Percentiles rank a stretch among this genome's conserved stretches.
Evolutionary conservation across 2,113 vertebrate species (phyloP).

Genomic region (Nesoenas mayeri): DNA sequence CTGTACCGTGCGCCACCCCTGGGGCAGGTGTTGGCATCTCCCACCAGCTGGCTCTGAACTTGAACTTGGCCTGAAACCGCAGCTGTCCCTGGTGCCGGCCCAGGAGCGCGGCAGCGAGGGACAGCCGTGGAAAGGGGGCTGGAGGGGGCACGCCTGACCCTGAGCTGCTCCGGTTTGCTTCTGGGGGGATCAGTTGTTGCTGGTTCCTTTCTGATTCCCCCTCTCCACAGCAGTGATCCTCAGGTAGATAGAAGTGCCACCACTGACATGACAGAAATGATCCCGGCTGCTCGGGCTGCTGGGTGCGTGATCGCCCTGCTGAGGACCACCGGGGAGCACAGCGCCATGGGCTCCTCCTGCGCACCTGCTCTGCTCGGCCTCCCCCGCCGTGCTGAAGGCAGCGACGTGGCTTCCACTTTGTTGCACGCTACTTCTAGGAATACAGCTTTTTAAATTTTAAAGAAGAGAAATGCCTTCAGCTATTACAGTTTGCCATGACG

Average conservation of each 20-base stretch:
- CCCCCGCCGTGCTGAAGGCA: neutral
- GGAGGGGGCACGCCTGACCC: neutral
- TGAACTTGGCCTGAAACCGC: neutral
- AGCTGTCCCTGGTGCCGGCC: fast-evolving
- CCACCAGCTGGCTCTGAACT: neutral
- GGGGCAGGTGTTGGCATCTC: fast-evolving
- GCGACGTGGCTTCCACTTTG: neutral
- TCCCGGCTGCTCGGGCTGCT: neutral
- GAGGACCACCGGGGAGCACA: neutral
- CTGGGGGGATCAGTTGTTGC: neutral
- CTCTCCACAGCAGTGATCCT: neutral
- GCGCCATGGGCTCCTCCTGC: neutral
- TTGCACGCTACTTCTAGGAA: neutral
- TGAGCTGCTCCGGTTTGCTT: fast-evolving
- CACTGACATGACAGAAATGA: neutral
- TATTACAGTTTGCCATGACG: neutral
- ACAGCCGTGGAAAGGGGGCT: fast-evolving
- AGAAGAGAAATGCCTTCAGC: neutral
- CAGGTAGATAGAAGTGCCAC: neutral
- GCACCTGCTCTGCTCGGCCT: neutral
- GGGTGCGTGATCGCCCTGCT: neutral
- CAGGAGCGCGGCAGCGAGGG: fast-evolving
- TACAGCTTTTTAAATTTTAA: neutral
- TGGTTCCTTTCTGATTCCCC: neutral
- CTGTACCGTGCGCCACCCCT: fast-evolving